Base-by-base conservation (phyloP, 2,888 invertebrate genomes). In the Hofmannophila pseudospretella region DNA sequence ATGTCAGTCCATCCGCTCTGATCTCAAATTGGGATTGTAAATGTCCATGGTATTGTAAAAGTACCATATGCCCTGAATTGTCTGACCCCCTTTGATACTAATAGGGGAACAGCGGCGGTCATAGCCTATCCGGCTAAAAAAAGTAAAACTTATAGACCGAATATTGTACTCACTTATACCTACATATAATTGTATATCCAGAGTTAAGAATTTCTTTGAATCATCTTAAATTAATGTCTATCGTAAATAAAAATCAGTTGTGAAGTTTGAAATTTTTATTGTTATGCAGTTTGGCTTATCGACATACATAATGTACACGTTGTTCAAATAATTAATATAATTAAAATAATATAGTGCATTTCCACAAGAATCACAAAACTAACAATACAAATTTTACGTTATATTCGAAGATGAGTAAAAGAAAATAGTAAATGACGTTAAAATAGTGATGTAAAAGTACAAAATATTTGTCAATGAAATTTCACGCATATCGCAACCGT, bases 231-330 rank as follows among this genome's bases (percentile, higher is more conserved):
- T n/a, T n/a, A n/a, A n/a, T n/a, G n/a, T n/a, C n/a, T n/a, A n/a
- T n/a, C n/a, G n/a, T n/a, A n/a, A n/a, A n/a, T n/a, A n/a, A n/a
- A n/a, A n/a, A n/a, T n/a, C n/a, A 10, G n/a, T 7, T 20, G 5
- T 32, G 29, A 27, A 20, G 34, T 58, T 63, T 57, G 61, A 67
- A 68, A 69, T 74, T 67, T 79, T 77, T 80, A 79, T 76, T 79
- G 74, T 76, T 80, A 77, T 68, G 74, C 69, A 76, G 65, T 69
- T 68, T 54, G 59, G 55, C 67, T 68, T 72, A 72, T 63, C 64
- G 61, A 66, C 64, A 60, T 66, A 72, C 58, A 69, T 61, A 75
- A 76, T 78, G 69, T 78, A 76, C 73, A 76, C 51, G 54, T 61
- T 59, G 56, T 61, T 58, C 51, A 49, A 52, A 48, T 38, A 64